Conservation (phyloP, 2,797 vertebrate genomes). For the Morelia viridis region DNA sequence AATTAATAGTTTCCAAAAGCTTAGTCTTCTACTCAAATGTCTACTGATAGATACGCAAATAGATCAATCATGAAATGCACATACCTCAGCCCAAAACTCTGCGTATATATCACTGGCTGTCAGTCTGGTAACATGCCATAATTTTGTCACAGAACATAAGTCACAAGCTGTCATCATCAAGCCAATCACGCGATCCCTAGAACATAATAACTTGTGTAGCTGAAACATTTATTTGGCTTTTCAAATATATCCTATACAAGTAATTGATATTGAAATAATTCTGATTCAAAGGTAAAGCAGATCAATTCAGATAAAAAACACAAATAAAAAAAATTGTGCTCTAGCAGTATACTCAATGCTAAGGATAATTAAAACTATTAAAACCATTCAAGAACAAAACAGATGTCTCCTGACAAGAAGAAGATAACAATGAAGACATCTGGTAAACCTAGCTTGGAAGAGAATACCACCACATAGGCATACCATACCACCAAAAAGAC, state of each 20-base stretch:
- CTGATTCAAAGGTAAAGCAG: not conserved
- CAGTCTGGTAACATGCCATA: conserved; percentile 92
- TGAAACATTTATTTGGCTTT: conserved; percentile 21
- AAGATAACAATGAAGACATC: not conserved
- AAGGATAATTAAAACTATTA: not conserved
- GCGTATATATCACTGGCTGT: conserved; percentile 97
- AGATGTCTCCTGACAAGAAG: not conserved
- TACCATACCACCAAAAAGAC: not conserved
- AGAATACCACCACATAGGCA: not conserved
- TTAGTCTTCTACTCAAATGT: not conserved
- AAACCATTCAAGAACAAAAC: not conserved
- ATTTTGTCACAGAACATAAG: conserved; percentile 96
- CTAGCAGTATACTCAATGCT: not conserved
- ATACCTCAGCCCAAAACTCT: conserved; percentile 98
- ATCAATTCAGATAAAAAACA: not conserved
- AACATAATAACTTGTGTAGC: conserved; percentile 47
- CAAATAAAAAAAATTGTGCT: not conserved
- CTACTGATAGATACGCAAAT: conserved; percentile 1
- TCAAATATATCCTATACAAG: not conserved
- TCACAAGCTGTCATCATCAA: conserved; percentile 99
- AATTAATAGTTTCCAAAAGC: not conserved
- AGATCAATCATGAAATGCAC: conserved; percentile 28
- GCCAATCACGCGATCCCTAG: conserved; percentile 95
- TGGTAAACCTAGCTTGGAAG: not conserved
- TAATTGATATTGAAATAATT: not conserved